Evolutionary conservation across 2,888 invertebrate genomes (phyloP), one percentile per base, ranked within the genome.

Genomic region (Noctua fimbriata): DNA sequence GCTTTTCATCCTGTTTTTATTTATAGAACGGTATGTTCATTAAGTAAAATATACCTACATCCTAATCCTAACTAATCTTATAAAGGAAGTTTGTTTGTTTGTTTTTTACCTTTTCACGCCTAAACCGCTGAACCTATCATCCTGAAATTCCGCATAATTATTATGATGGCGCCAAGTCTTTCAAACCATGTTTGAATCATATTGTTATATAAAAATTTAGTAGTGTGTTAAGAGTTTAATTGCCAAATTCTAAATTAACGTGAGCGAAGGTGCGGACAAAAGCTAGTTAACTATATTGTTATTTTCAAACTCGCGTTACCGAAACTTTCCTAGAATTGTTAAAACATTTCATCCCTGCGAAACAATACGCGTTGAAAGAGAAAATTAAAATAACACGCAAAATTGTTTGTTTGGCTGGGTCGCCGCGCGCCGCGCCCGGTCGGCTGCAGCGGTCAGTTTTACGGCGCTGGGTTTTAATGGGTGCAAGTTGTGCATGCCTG

Each of bases 401-500:
- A 82, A 60, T 72, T 9, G 65, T 86, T 82, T 52, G 44, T 44
- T 18, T 12, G 21, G 14, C 18, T 4, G 21, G 16, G 16, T 12
- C 5, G 32, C 24, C 14, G 44, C n/a, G 18, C 24, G 60, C 14
- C 58, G 21, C 12, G 12, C 18, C 44, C 63, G 55, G n/a, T 69
- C 32, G 36, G 60, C 77, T 79, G 84, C 71, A 71, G 75, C 71
- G 76, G 81, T 79, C 87, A 76, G 87, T 60, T 84, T 79, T 65
- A 87, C 87, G 69, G 58, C 66, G 47, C 36, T 58, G 28, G 36
- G 55, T 67, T 73, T 79, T 84, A 84, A 85, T 80, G 65, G 60
- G 67, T 47, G 24, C 41, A 79, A 84, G 58, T 85, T 87, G 79
- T 65, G 81, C 70, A 47, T 55, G 52, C 36, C 69, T 63, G 47